Conservation (phyloP, 2,888 invertebrate genomes). For the Plagodis dolabraria region DNA sequence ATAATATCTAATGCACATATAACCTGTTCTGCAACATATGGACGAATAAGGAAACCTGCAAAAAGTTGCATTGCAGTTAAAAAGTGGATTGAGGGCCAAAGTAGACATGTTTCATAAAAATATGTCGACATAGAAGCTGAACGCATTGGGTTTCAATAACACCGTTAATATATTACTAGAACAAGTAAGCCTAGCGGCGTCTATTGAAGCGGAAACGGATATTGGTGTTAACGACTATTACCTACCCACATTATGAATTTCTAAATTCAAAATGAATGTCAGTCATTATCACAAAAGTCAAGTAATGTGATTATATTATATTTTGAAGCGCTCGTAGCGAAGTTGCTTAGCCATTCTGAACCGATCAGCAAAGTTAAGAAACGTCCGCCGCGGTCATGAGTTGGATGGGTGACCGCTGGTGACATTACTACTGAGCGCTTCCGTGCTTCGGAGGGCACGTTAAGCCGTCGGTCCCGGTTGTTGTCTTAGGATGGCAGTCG, state of each 20-base stretch:
- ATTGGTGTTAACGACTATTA: background rate
- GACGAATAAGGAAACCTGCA: slow-evolving; percentile 19
- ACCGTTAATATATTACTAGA: slow-evolving; percentile 8
- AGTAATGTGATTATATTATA: background rate
- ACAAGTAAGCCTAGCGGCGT: background rate
- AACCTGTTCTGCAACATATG: slow-evolving; percentile 24
- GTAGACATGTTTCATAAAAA: background rate
- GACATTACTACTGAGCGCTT: too few species aligned
- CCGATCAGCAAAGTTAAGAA: too few species aligned
- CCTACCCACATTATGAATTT: too few species aligned
- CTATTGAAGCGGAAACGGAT: background rate
- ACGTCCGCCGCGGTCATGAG: too few species aligned
- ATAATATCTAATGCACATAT: slow-evolving; percentile 29
- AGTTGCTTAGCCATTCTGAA: too few species aligned
- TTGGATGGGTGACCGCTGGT: too few species aligned
- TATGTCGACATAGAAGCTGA: slow-evolving; percentile 1
- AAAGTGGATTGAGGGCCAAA: slow-evolving; percentile 5
- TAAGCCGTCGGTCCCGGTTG: too few species aligned
- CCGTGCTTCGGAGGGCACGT: too few species aligned
- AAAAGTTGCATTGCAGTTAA: slow-evolving; percentile 16
- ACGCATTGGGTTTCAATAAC: slow-evolving; percentile 11
- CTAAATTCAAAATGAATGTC: background rate
- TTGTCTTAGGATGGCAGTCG: too few species aligned
- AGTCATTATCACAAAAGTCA: background rate
- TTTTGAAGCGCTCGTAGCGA: too few species aligned